These are phyloP conservation scores for Poecilobothrus nobilitatus DNA, from an alignment of 2,888 invertebrate genomes.

Conservation along the genomic window DNA sequence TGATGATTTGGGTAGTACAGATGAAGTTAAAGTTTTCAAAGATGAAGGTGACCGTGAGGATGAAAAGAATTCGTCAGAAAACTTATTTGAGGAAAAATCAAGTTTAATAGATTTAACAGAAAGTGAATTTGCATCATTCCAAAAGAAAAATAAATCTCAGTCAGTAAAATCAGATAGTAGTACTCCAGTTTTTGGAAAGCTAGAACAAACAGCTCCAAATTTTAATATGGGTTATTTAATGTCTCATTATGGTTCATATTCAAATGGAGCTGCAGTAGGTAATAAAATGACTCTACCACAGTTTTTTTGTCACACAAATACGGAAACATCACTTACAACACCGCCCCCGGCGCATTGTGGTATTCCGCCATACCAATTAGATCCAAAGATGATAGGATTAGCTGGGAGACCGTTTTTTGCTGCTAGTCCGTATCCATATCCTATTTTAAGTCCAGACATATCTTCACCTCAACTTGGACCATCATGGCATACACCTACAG, in stretches of 20 bases:
- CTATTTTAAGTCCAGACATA: background rate
- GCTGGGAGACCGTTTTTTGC: background rate
- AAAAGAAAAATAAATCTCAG: constrained; percentile 44
- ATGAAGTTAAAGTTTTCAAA: constrained; percentile 92
- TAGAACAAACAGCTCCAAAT: constrained; percentile 10
- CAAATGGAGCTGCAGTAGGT: background rate
- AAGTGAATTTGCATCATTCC: constrained; percentile 50
- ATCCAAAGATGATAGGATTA: background rate
- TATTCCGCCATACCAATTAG: background rate
- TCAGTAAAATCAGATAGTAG: constrained; percentile 76
- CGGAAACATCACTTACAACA: constrained; percentile 10
- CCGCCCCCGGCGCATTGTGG: background rate
- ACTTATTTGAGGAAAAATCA: constrained; percentile 85
- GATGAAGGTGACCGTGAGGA: constrained; percentile 89
- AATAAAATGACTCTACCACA: constrained; percentile 74
- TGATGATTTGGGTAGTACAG: constrained; percentile 89
- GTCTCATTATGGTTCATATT: background rate
- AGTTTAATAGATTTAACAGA: constrained; percentile 88
- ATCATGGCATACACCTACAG: background rate
- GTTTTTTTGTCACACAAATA: constrained; percentile 51
- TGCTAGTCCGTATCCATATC: background rate
- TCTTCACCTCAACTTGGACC: background rate
- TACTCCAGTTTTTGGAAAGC: constrained; percentile 42
- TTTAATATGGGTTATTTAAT: constrained; percentile 1
- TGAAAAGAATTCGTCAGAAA: constrained; percentile 80